Conservation (phyloP, 2,888 invertebrate species). For the Drosophila kanekoi region DNA sequence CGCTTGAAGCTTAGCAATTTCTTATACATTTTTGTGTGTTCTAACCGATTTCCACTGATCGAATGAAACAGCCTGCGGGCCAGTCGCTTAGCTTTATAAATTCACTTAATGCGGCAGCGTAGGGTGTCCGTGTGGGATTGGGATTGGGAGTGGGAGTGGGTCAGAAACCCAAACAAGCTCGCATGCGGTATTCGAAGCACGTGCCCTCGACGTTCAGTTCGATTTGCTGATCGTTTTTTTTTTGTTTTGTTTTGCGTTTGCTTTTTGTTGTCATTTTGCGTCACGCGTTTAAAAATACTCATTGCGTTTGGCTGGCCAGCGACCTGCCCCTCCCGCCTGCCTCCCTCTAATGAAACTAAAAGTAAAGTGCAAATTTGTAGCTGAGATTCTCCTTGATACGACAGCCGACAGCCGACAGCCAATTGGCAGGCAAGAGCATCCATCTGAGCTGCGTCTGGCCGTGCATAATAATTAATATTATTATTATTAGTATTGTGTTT, state of each 20-base stretch:
- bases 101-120: conserved; percentile 11
- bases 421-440: conserved; percentile 51
- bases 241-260: conserved; percentile 6
- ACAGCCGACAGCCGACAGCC: conserved; percentile 3
- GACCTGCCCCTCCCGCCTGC: neutral
- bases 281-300: conserved; percentile 71
- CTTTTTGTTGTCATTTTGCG: conserved; percentile 24
- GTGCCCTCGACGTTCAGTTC: conserved; percentile 36
- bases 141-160: conserved; percentile 37
- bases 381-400: conserved; percentile 68
- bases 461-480: conserved; percentile 58
- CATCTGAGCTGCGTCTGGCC: conserved; percentile 31
- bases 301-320: conserved; percentile 28
- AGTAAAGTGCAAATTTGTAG: conserved; percentile 64
- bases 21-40: conserved; percentile 76
- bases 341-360: conserved; percentile 68
- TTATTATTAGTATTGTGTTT: conserved; percentile 12
- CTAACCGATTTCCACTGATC: conserved; percentile 47
- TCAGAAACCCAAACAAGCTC: conserved; percentile 29
- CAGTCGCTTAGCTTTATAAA: conserved; percentile 69
- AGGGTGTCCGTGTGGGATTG: conserved; percentile 10
- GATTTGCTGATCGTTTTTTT: conserved; percentile 42
- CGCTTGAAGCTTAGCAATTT: conserved; percentile 79
- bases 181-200: conserved; percentile 47
- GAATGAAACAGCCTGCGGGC: conserved; percentile 65